phyloP scores from a whole-genome alignment of 2,113 vertebrate genomes.

The Malurus alboscapulatus region DNA sequence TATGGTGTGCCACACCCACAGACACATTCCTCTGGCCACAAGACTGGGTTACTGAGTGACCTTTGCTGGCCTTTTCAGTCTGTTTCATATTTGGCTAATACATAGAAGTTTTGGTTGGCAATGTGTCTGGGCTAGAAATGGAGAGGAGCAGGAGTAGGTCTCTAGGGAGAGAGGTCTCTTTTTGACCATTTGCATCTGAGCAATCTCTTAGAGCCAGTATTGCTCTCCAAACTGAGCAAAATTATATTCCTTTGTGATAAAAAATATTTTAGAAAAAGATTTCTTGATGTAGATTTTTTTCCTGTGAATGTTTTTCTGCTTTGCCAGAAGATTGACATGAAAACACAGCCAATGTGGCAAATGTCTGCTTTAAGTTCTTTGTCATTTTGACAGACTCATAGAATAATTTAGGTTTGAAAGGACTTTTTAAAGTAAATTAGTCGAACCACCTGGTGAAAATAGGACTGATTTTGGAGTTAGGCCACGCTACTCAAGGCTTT shows the following conservation, averaged over 20 bases:
- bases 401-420: neutral
- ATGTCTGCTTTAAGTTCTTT: neutral
- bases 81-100: constrained; percentile 27
- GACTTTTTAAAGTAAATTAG: neutral
- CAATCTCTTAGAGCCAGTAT: neutral
- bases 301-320: neutral
- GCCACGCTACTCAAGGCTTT: neutral
- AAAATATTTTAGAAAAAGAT: neutral
- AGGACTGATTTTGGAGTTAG: neutral
- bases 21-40: neutral
- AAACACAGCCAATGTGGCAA: neutral
- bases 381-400: neutral
- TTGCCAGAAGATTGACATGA: neutral
- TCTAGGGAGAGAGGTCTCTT: neutral
- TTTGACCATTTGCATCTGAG: neutral
- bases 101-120: constrained; percentile 28
- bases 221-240: neutral
- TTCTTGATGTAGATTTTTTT: neutral
- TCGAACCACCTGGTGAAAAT: neutral
- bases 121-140: neutral
- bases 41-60: neutral
- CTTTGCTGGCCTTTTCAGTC: constrained; percentile 10
- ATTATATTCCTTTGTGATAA: neutral
- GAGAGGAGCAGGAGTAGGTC: neutral
- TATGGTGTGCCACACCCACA: neutral